phyloP scores from a whole-genome alignment of 2,113 vertebrate genomes.

The Tupaia tana region DNA sequence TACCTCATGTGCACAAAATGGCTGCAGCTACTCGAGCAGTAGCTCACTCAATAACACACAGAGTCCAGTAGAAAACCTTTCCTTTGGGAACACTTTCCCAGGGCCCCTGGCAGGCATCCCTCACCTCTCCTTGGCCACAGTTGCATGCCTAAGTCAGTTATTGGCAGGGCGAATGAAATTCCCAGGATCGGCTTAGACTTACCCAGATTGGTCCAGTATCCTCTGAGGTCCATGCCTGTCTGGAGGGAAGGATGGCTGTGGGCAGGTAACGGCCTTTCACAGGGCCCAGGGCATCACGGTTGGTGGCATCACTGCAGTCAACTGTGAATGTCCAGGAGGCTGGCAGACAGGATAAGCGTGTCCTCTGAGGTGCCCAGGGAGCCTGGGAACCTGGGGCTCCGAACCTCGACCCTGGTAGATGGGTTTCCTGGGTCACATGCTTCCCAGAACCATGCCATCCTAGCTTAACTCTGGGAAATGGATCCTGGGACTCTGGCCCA shows the following conservation, averaged over 20 bases:
- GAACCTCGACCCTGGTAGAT: background rate
- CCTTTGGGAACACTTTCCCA: background rate
- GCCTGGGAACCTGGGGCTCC: background rate
- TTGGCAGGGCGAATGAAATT: background rate
- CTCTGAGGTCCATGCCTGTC: background rate
- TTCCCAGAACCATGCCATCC: background rate
- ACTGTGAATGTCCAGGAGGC: background rate
- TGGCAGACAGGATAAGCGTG: background rate
- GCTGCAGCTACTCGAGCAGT: background rate
- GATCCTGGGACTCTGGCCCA: background rate
- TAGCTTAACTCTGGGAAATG: background rate
- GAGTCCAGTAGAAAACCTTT: background rate
- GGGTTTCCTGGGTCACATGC: conserved; percentile 21
- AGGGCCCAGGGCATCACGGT: background rate
- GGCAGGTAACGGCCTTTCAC: background rate
- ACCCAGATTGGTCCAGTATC: background rate
- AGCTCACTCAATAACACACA: background rate
- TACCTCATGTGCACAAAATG: background rate
- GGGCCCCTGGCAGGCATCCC: background rate
- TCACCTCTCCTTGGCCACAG: background rate
- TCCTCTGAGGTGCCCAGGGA: background rate
- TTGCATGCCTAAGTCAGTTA: background rate
- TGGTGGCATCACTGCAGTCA: background rate
- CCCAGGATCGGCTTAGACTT: background rate
- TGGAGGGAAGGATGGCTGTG: background rate